Conservation (phyloP, 2,113 vertebrate species). For the Spermophilus dauricus region DNA sequence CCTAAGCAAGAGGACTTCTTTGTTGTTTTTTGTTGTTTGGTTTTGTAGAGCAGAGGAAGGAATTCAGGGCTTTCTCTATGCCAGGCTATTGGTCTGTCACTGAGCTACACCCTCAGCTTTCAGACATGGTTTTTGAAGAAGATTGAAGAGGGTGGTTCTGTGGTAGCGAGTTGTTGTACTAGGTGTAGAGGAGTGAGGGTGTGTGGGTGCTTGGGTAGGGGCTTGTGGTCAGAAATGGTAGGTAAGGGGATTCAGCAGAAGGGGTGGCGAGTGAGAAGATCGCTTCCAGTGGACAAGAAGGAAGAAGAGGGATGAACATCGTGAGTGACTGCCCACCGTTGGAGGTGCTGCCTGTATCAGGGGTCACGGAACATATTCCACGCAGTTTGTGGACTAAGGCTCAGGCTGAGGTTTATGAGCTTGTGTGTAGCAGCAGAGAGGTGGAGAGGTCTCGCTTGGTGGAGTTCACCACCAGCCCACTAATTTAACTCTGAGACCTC, state of each 20-base stretch:
- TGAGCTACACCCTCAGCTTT: background rate
- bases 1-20: background rate
- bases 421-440: background rate
- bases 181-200: rapidly evolving
- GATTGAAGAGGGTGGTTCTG: background rate
- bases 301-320: background rate
- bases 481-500: background rate
- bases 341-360: background rate
- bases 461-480: background rate
- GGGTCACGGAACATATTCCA: background rate
- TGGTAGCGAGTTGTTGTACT: background rate
- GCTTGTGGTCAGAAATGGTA: background rate
- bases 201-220: no score
- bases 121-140: background rate
- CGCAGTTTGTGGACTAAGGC: background rate
- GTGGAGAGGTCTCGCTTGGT: background rate
- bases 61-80: background rate
- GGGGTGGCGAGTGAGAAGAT: background rate
- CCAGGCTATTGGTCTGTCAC: background rate
- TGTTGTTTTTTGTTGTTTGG: no score
- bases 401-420: background rate
- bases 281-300: background rate
- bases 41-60: background rate
- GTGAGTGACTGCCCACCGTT: rapidly evolving
- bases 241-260: background rate